These are phyloP conservation scores for Amblyjoppa fuscipennis DNA, from an alignment of 2,888 invertebrate genomes.

Conservation along the genomic window DNA sequence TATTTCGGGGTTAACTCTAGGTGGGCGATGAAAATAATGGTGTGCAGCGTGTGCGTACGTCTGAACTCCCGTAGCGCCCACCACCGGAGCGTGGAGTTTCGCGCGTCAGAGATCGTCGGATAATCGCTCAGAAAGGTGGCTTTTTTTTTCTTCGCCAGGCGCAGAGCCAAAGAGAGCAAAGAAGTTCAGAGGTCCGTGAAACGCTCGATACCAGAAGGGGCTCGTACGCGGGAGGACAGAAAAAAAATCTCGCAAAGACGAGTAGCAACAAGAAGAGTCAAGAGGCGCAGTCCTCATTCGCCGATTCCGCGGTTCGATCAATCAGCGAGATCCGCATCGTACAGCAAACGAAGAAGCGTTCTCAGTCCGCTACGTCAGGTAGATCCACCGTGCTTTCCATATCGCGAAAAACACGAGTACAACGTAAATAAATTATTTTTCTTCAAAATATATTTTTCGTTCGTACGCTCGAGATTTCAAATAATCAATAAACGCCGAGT, in stretches of 20 bases:
- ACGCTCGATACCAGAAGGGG: conserved; percentile 21
- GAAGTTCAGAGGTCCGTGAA: conserved; percentile 42
- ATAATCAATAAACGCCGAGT: background rate
- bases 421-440: background rate
- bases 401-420: conserved; percentile 4
- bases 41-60: background rate
- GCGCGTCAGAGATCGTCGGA: conserved; percentile 57
- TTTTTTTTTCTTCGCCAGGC: conserved; percentile 3
- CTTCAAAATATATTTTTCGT: background rate
- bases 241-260: conserved; percentile 11
- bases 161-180: conserved; percentile 12
- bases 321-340: conserved; percentile 85
- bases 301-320: conserved; percentile 74
- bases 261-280: conserved; percentile 34
- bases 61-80: conserved; percentile 5
- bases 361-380: background rate
- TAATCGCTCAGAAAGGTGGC: conserved; percentile 42
- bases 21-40: background rate
- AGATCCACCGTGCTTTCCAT: background rate
- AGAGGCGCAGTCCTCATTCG: conserved; percentile 22
- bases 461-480: background rate
- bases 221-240: conserved; percentile 11
- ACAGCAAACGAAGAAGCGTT: conserved; percentile 1
- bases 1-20: background rate
- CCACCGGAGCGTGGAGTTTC: conserved; percentile 3